These are phyloP conservation scores for Neolamprologus hecqui DNA, from an alignment of 2,113 vertebrate genomes.

Conservation along the genomic window DNA sequence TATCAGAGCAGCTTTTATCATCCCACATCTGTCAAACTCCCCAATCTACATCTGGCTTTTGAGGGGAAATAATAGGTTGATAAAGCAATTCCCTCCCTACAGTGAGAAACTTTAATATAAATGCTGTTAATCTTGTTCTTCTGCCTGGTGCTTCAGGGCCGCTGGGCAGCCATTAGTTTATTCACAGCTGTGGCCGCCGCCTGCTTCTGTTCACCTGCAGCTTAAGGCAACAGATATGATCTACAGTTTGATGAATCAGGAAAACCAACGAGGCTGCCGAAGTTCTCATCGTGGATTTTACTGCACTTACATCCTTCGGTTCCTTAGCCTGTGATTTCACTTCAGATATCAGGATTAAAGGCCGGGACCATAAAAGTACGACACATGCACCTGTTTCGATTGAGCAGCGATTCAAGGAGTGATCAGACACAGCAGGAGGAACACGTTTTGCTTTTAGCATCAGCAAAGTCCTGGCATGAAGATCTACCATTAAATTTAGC, in stretches of 20 bases:
- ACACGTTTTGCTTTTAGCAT: not conserved
- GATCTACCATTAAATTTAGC: not conserved
- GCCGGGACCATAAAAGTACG: not conserved
- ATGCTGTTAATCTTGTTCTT: conserved; percentile 10
- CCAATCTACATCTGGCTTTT: not conserved
- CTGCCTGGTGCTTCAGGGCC: conserved; percentile 10
- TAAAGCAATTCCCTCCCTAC: not conserved
- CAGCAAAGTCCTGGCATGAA: not conserved
- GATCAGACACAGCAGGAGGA: not conserved
- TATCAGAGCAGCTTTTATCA: not conserved
- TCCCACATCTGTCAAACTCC: not conserved
- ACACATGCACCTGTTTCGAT: not conserved
- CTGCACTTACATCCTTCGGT: not conserved
- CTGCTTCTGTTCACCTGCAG: conserved; percentile 34
- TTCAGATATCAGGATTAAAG: not conserved
- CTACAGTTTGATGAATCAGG: conserved; percentile 35
- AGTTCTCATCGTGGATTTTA: not conserved
- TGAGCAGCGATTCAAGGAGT: not conserved
- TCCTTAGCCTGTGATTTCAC: not conserved
- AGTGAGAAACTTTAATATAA: not conserved
- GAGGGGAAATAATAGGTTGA: not conserved
- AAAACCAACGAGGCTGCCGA: not conserved
- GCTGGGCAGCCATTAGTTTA: conserved; percentile 30
- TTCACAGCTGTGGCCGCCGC: not conserved
- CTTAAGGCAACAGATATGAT: conserved; percentile 22